phyloP scores from a whole-genome alignment of 2,113 vertebrate genomes.

The Galeopterus variegatus region DNA sequence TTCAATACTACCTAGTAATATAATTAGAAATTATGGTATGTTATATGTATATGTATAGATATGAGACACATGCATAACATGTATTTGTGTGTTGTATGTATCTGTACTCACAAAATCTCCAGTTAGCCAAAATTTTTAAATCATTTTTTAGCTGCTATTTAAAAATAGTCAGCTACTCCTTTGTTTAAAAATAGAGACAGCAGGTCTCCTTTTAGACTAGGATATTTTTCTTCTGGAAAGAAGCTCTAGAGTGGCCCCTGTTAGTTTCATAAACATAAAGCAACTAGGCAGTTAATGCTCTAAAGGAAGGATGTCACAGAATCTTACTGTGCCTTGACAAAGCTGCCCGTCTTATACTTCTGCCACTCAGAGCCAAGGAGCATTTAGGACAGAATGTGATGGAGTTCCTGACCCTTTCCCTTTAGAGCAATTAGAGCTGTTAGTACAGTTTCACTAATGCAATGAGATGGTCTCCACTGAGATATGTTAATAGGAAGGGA shows the following conservation, averaged over 20 bases:
- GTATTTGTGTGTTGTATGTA: not conserved
- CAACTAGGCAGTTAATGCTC: not conserved
- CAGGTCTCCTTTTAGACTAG: not conserved
- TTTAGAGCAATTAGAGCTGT: not conserved
- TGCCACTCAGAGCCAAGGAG: not conserved
- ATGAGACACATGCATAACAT: not conserved
- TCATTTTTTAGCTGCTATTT: constrained; percentile 6
- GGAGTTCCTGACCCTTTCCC: not conserved
- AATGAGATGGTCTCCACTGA: constrained; percentile 46
- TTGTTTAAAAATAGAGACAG: not conserved
- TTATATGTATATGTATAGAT: not conserved
- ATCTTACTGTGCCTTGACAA: not conserved
- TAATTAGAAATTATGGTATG: not conserved
- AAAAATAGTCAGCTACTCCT: not conserved
- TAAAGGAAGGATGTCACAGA: not conserved
- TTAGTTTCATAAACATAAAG: not conserved
- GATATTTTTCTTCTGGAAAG: not conserved
- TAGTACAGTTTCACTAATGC: constrained; percentile 34
- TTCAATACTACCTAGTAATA: not conserved
- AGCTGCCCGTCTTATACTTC: not conserved
- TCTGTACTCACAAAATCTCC: constrained; percentile 11
- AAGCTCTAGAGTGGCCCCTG: not conserved
- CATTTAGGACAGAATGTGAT: not conserved
- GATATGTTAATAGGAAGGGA: constrained; percentile 47
- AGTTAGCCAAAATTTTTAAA: not conserved